Evolutionary conservation across 2,888 invertebrate species (phyloP).

Genomic region (Apotomis turbidana): DNA sequence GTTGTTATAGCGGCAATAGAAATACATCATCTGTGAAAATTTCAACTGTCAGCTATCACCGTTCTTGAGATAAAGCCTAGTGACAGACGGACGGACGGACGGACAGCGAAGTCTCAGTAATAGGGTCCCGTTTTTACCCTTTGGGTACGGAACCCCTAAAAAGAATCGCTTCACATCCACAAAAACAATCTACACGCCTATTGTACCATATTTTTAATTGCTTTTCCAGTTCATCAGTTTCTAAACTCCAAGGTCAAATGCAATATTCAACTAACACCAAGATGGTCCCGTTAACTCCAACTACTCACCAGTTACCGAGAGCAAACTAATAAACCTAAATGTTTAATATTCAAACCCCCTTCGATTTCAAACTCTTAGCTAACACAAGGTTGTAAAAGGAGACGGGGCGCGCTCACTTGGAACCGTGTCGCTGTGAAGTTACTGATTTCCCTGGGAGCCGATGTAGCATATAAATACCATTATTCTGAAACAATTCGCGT

Average conservation of each 20-base stretch:
- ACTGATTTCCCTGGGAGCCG: slow-evolving; percentile 84
- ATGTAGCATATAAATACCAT: slow-evolving; percentile 83
- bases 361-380: slow-evolving; percentile 38
- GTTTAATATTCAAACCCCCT: slow-evolving; percentile 73
- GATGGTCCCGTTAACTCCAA: slow-evolving; percentile 76
- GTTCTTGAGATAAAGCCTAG: too few species aligned
- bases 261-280: slow-evolving; percentile 67
- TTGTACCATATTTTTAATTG: too few species aligned
- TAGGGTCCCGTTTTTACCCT: too few species aligned
- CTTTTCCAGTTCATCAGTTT: background rate
- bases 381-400: slow-evolving; percentile 58
- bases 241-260: slow-evolving; percentile 59
- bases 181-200: too few species aligned
- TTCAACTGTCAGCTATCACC: too few species aligned
- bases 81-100: too few species aligned
- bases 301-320: slow-evolving; percentile 62
- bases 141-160: too few species aligned
- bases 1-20: too few species aligned
- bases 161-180: too few species aligned
- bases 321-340: slow-evolving; percentile 83
- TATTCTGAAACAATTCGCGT: slow-evolving; percentile 81
- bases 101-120: too few species aligned
- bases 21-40: too few species aligned
- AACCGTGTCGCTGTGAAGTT: slow-evolving; percentile 59
- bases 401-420: slow-evolving; percentile 42